These are phyloP conservation scores for Naja naja DNA, from an alignment of 2,113 vertebrate genomes.

Conservation along the genomic window DNA sequence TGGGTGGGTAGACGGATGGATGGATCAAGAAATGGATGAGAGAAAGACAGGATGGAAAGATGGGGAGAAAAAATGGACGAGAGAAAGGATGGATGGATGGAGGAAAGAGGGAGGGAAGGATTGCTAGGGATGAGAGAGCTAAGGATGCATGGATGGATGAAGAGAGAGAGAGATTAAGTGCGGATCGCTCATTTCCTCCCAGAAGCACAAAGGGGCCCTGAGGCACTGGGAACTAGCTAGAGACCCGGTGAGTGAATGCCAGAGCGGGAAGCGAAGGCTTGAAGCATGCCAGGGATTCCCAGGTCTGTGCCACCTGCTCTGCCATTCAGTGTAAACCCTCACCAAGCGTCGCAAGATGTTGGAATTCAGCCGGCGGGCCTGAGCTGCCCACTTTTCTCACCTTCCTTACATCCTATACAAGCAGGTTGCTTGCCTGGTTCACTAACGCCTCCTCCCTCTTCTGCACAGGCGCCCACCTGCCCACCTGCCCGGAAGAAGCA, in stretches of 20 bases:
- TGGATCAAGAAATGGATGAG: too few species aligned
- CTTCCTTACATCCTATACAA: not conserved
- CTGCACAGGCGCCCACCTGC: not conserved
- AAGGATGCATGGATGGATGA: too few species aligned
- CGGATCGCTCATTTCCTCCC: not conserved
- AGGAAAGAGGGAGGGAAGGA: not conserved
- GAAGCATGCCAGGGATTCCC: not conserved
- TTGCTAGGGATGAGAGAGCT: too few species aligned
- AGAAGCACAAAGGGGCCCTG: too few species aligned
- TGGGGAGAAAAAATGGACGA: too few species aligned
- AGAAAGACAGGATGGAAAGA: too few species aligned
- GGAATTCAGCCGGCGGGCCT: not conserved
- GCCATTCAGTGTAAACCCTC: not conserved
- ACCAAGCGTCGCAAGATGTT: accelerated
- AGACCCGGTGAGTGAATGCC: not conserved
- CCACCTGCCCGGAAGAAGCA: not conserved
- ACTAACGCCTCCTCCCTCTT: not conserved
- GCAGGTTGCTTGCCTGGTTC: not conserved
- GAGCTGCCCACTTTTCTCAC: not conserved
- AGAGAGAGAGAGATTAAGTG: too few species aligned
- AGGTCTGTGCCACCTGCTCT: not conserved
- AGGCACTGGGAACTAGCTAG: not conserved
- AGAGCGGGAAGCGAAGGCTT: not conserved
- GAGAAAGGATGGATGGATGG: too few species aligned
- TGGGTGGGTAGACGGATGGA: accelerated